Base-by-base conservation (phyloP, 2,888 invertebrate genomes). In the Tigriopus californicus region DNA sequence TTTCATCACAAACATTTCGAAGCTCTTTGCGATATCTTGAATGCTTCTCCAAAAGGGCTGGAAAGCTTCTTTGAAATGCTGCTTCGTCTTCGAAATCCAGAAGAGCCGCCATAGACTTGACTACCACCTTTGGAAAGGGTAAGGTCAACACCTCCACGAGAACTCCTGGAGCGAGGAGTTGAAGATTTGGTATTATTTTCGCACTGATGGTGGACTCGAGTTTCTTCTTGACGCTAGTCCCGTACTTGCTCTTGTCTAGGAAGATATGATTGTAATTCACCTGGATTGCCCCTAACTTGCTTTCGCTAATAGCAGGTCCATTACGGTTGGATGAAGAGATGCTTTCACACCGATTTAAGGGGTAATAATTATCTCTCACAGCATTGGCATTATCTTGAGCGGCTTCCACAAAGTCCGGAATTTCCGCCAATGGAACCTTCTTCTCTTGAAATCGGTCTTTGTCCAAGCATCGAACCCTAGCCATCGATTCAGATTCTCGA, bases 11-110 rank as follows among this genome's bases (percentile, higher is more conserved):
- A 41, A 54, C 6, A 18, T 18, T n/a, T 40, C 40, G 33, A 12
- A 54, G 41, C 18, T 54, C 54, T 41, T 54, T 54, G 10, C 41
- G n/a, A 22, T 54, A 41, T 15, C 54, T 24, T 1, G 41, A 12
- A 18, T 54, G 54, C 12, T 40, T 24, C 12, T 25, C 33, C 41
- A 40, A 40, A 54, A 54, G n/a, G 8, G 33, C 40, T 40, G 33
- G 33, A 11, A 54, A 10, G 41, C 54, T 40, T 1, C 15, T 22
- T 10, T 54, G 33, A 41, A 54, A 54, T 41, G 33, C 41, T 10
- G 18, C 18, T 15, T 54, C 54, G n/a, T 54, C 40, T n/a, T 54
- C 54, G 11, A 54, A 41, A 41, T 54, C 54, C 41, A 54, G n/a
- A 12, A 40, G 41, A n/a, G 54, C 54, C 8, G 41, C 13, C n/a